Conservation (phyloP, 2,888 invertebrate species). For the Cephus sareptanus region DNA sequence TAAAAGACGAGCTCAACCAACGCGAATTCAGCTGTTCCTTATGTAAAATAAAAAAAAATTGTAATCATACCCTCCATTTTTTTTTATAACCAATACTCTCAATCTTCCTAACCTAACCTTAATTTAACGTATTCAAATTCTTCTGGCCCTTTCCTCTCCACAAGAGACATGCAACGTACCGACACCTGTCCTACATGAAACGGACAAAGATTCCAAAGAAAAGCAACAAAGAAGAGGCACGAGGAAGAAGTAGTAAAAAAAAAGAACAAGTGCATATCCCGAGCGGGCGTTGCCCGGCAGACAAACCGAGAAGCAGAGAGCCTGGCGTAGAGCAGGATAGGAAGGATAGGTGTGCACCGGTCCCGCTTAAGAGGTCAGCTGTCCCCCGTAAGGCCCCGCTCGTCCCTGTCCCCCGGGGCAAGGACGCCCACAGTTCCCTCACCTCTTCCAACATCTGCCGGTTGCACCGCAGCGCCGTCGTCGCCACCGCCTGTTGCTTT, state of each 20-base stretch:
- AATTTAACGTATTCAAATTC: neutral
- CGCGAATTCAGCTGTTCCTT: neutral
- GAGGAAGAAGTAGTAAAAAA: neutral
- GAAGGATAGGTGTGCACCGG: conserved; percentile 15
- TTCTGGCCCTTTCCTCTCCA: neutral
- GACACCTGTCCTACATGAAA: neutral
- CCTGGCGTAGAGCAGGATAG: conserved; percentile 2
- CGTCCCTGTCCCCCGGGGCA: conserved; percentile 53
- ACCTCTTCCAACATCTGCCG: conserved; percentile 46
- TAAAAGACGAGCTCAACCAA: conserved; percentile 31
- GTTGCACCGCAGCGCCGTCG: conserved; percentile 12
- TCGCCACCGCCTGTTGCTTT: conserved; percentile 20
- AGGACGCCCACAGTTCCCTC: conserved; percentile 56
- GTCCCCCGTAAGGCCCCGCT: conserved; percentile 34
- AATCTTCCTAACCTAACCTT: neutral
- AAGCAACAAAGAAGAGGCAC: neutral
- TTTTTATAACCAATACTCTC: neutral
- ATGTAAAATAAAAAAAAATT: neutral
- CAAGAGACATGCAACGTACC: neutral
- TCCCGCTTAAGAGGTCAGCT: conserved; percentile 39
- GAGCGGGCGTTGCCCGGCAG: conserved; percentile 20
- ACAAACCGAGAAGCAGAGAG: conserved; percentile 13
- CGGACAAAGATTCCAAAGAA: neutral
- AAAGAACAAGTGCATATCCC: neutral
- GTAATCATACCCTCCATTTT: neutral